phyloP scores from a whole-genome alignment of 1,140 invertebrate genomes.

The Brachionus sp. region DNA sequence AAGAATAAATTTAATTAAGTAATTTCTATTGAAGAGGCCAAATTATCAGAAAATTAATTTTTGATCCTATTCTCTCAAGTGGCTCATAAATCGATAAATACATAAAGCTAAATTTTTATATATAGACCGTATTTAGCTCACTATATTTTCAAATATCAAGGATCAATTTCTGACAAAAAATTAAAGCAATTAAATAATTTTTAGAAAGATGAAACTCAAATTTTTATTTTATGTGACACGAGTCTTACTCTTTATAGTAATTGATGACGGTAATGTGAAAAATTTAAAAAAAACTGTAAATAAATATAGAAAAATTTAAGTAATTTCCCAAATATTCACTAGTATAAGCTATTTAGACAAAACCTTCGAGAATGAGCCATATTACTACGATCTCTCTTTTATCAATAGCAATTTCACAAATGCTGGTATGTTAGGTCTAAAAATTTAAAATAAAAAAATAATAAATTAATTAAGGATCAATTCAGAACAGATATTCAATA shows the following conservation, averaged over 20 bases:
- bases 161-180: neutral
- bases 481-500: neutral
- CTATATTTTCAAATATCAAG: neutral
- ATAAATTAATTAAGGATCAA: neutral
- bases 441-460: neutral
- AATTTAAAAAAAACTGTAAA: neutral
- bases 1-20: neutral
- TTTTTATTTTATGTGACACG: neutral
- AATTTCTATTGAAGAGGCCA: neutral
- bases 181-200: neutral
- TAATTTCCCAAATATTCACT: neutral
- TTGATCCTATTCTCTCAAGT: neutral
- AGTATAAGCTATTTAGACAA: neutral
- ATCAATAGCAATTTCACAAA: constrained; percentile 15
- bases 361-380: neutral
- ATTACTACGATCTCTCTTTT: constrained; percentile 13
- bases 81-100: neutral
- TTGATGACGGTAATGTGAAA: neutral
- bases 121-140: neutral
- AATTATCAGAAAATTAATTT: neutral
- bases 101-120: neutral
- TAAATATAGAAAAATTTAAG: neutral
- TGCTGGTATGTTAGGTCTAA: neutral
- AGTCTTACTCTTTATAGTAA: neutral
- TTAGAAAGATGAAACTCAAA: neutral